A percentile compares a stretch with the other conserved stretches of the same genome.
Conservation (phyloP, 2,797 vertebrate species). For the Potorous gilbertii region DNA sequence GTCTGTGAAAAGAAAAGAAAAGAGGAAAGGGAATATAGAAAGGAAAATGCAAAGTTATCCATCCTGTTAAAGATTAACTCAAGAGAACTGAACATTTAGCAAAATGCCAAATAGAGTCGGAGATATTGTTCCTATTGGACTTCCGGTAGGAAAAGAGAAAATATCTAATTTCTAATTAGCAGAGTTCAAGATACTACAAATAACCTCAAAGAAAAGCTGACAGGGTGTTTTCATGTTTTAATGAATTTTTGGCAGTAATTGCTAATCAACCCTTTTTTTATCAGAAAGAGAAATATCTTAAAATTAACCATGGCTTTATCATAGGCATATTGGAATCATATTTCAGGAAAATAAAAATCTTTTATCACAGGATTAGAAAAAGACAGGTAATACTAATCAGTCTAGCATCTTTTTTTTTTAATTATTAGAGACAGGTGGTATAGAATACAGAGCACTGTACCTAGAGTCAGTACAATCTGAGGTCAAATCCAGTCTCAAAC, state of each 20-base stretch:
- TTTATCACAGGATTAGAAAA: slow-evolving; percentile 72
- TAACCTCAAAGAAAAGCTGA: slow-evolving; percentile 68
- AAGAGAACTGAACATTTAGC: slow-evolving; percentile 63
- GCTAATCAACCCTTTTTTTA: slow-evolving; percentile 74
- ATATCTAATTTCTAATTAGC: slow-evolving; percentile 69
- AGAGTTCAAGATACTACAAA: slow-evolving; percentile 70
- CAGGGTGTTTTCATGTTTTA: slow-evolving; percentile 75
- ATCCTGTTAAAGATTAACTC: slow-evolving; percentile 64
- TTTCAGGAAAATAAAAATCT: slow-evolving; percentile 76
- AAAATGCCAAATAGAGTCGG: slow-evolving; percentile 46
- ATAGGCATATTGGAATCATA: slow-evolving; percentile 75
- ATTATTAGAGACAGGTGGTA: slow-evolving; percentile 23
- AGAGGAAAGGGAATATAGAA: slow-evolving; percentile 65
- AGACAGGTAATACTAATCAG: slow-evolving; percentile 72
- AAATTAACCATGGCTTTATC: slow-evolving; percentile 76
- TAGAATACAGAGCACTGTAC: neutral
- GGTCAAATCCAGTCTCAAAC: neutral
- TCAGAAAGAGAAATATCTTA: slow-evolving; percentile 74
- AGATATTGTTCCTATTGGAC: slow-evolving; percentile 45
- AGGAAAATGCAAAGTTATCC: slow-evolving; percentile 69
- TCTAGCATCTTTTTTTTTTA: slow-evolving; percentile 62
- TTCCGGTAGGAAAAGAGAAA: slow-evolving; percentile 63
- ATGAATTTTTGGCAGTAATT: slow-evolving; percentile 72
- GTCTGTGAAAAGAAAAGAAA: slow-evolving; percentile 64
- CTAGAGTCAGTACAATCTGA: neutral